These are phyloP conservation scores for Chrysolina oricalcia DNA, from an alignment of 2,888 invertebrate genomes.

Conservation along the genomic window DNA sequence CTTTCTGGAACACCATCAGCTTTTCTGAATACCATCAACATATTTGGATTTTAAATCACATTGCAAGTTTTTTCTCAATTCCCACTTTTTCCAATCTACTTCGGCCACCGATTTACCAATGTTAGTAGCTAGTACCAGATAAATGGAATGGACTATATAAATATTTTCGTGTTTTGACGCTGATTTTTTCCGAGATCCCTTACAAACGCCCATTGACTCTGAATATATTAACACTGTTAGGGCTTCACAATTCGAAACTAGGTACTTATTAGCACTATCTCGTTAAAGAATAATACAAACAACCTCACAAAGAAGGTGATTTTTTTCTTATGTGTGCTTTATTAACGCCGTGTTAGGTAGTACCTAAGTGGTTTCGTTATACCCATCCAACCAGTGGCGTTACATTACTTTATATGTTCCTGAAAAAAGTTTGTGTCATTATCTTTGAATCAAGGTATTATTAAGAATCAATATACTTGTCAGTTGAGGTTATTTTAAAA, in stretches of 20 bases:
- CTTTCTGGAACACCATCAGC: too few relatives aligned
- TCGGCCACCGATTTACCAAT: too few relatives aligned
- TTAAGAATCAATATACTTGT: too few relatives aligned
- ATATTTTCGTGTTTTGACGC: background rate
- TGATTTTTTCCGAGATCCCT: background rate
- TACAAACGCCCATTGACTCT: slow-evolving; percentile 13
- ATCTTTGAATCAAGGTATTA: too few relatives aligned
- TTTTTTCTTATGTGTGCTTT: slow-evolving; percentile 58
- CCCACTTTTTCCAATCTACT: too few relatives aligned
- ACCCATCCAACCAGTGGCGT: slow-evolving; percentile 16
- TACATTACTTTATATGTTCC: too few relatives aligned
- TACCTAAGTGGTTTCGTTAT: slow-evolving; percentile 57
- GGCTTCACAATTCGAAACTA: slow-evolving; percentile 62
- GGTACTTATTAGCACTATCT: slow-evolving; percentile 62
- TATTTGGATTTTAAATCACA: too few relatives aligned
- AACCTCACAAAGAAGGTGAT: slow-evolving; percentile 57
- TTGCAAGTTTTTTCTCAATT: too few relatives aligned
- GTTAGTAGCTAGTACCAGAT: too few relatives aligned
- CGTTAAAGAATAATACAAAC: slow-evolving; percentile 63
- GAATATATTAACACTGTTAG: slow-evolving; percentile 45
- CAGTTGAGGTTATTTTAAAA: too few relatives aligned
- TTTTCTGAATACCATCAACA: too few relatives aligned
- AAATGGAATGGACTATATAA: background rate
- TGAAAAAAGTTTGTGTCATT: too few relatives aligned
- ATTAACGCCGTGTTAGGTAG: slow-evolving; percentile 56